Conservation (phyloP, 2,113 vertebrate genomes). For the Pomatostomus ruficeps region DNA sequence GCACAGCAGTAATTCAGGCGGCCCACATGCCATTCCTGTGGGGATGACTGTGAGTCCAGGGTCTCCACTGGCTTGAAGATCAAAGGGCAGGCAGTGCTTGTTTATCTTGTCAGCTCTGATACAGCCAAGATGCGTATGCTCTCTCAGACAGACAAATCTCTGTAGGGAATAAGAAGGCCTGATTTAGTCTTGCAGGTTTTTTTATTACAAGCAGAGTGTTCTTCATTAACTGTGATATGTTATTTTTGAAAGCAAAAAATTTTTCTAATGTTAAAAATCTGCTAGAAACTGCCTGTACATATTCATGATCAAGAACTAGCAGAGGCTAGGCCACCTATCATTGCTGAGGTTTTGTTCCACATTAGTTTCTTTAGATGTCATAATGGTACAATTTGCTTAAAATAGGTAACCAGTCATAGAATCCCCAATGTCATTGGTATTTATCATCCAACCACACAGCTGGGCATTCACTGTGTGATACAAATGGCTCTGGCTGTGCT, state of each 20-base stretch:
- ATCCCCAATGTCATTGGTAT: neutral
- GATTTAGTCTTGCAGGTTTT: neutral
- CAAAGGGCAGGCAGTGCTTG: neutral
- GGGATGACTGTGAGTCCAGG: neutral
- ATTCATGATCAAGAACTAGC: neutral
- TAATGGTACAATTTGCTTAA: neutral
- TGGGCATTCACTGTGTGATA: neutral
- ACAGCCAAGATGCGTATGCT: neutral
- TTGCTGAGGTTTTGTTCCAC: conserved; percentile 36
- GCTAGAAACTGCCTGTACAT: neutral
- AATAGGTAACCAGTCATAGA: neutral
- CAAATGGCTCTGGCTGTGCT: neutral
- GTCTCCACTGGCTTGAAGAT: rapidly evolving
- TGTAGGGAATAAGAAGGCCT: neutral
- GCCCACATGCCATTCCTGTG: neutral
- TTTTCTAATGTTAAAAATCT: neutral
- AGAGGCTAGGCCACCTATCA: neutral
- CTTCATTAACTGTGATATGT: neutral
- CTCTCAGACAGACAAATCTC: neutral
- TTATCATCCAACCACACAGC: neutral
- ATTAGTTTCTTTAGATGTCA: conserved; percentile 2
- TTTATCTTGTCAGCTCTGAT: neutral
- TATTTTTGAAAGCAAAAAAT: neutral
- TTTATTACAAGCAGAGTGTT: neutral
- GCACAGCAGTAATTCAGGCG: neutral